These are phyloP conservation scores for Sminthopsis crassicaudata DNA, from an alignment of 2,113 vertebrate species.

Conservation along the genomic window DNA sequence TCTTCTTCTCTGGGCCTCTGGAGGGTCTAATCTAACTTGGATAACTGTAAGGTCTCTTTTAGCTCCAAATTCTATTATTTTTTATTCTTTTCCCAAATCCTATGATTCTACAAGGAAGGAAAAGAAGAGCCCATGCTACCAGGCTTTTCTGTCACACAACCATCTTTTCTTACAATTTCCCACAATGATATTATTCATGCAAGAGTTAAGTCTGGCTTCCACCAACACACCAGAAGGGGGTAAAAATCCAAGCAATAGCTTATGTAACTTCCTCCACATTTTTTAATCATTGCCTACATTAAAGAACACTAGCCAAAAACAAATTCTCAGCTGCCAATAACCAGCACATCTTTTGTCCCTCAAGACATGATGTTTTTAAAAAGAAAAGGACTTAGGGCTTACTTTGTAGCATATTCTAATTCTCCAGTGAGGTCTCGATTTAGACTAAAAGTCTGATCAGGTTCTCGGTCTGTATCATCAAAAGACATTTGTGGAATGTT, in stretches of 20 bases:
- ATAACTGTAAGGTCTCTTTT: not conserved
- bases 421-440: constrained; percentile 91
- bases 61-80: not conserved
- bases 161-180: constrained; percentile 4
- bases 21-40: not conserved
- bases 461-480: constrained; percentile 92
- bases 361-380: not conserved
- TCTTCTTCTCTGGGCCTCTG: not conserved
- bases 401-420: constrained; percentile 98
- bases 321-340: not conserved
- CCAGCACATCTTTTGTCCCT: not conserved
- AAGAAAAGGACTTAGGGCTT: not conserved
- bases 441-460: constrained; percentile 95
- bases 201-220: constrained; percentile 42
- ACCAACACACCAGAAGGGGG: constrained; percentile 1
- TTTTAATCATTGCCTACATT: constrained; percentile 40
- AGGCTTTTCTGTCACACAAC: not conserved
- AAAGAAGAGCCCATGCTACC: constrained; percentile 7
- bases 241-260: constrained; percentile 45
- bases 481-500: constrained; percentile 99
- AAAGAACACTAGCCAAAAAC: constrained; percentile 35
- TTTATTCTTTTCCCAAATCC: not conserved
- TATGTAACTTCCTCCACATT: constrained; percentile 21
- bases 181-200: constrained; percentile 16
- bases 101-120: not conserved